phyloP scores from a whole-genome alignment of 2,113 vertebrate genomes.

The Thymallus thymallus region DNA sequence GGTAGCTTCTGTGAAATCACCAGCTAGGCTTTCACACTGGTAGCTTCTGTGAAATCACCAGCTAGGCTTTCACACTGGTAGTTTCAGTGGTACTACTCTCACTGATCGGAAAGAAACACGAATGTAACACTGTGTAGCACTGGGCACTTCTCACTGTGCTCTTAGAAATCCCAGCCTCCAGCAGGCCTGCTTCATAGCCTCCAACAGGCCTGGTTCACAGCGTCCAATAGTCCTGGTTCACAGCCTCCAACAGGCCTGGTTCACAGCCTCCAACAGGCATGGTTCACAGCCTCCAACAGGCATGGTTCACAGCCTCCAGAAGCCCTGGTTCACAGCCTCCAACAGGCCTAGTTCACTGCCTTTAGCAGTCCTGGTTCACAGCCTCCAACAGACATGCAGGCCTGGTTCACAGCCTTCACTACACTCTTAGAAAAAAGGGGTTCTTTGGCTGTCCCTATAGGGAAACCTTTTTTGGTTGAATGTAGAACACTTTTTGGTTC shows the following conservation, averaged over 20 bases:
- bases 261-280: too few species aligned
- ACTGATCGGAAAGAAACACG: neutral
- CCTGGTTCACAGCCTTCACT: neutral
- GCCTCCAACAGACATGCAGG: neutral
- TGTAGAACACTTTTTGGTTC: too few species aligned
- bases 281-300: too few species aligned
- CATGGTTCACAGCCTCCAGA: too few species aligned
- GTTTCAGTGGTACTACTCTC: neutral
- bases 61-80: constrained; percentile 5
- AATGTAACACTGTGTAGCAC: neutral
- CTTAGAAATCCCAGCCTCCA: constrained; percentile 41
- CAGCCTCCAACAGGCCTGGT: too few species aligned
- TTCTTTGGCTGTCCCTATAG: too few species aligned
- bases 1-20: too few species aligned
- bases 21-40: too few species aligned
- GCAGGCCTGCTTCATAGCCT: neutral
- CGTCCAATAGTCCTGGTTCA: too few species aligned
- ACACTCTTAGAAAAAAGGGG: neutral
- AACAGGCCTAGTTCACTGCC: neutral
- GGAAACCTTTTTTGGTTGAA: too few species aligned
- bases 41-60: constrained; percentile 66
- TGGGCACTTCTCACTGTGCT: constrained; percentile 2
- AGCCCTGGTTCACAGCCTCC: too few species aligned
- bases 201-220: too few species aligned
- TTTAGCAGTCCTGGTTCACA: neutral